A percentile compares a stretch with the other conserved stretches of the same genome.
phyloP scores from a whole-genome alignment of 2,888 invertebrate genomes.

The Hipparchia semele region DNA sequence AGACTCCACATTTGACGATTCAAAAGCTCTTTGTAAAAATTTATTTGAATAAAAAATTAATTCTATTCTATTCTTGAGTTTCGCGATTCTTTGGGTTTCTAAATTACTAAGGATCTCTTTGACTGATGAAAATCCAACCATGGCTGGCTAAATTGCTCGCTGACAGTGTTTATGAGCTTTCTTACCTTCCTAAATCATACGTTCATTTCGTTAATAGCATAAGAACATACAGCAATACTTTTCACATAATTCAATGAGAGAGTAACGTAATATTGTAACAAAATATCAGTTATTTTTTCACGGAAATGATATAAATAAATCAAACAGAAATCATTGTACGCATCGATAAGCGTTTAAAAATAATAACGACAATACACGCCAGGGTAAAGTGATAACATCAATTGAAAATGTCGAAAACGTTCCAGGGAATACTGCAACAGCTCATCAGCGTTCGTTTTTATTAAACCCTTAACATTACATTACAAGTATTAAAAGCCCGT shows the following conservation, averaged over 20 bases:
- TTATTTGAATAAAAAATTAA: no score
- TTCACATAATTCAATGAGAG: neutral
- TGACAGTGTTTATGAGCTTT: neutral
- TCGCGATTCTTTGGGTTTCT: no score
- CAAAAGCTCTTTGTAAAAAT: no score
- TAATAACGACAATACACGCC: conserved; percentile 19
- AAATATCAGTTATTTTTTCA: conserved; percentile 6
- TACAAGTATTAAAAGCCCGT: conserved; percentile 21
- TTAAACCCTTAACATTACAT: conserved; percentile 34
- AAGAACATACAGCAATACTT: neutral
- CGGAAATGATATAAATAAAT: neutral
- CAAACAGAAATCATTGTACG: conserved; percentile 3
- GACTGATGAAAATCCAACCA: no score
- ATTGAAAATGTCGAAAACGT: conserved; percentile 19
- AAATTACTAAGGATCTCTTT: no score
- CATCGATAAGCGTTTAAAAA: conserved; percentile 13
- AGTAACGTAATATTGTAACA: neutral
- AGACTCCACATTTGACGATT: no score
- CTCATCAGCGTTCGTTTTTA: conserved; percentile 35
- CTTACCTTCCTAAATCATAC: neutral
- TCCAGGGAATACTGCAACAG: neutral
- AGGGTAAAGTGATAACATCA: conserved; percentile 8
- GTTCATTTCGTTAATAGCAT: neutral
- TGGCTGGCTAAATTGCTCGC: no score
- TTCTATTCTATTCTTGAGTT: no score